Evolutionary conservation across 2,113 vertebrate genomes (phyloP).

Genomic region (Xenopus tropicalis): UCB_Xtro_10.0 CM004444.2:119338001-119338500

Average conservation of each 20-base stretch:
- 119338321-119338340: background rate
- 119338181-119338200: constrained; percentile 55
- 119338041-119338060: constrained; percentile 59
- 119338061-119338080: constrained; percentile 60
- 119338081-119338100: constrained; percentile 59
- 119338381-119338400: constrained; percentile 25
- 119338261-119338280: constrained; percentile 14
- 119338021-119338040: constrained; percentile 59
- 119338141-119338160: constrained; percentile 55
- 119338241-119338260: constrained; percentile 11
- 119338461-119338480: too few relatives aligned
- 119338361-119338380: constrained; percentile 1
- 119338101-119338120: constrained; percentile 68
- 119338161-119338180: constrained; percentile 44
- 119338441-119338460: too few relatives aligned
- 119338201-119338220: constrained; percentile 42
- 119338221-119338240: constrained; percentile 19
- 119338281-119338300: background rate
- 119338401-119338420: constrained; percentile 55
- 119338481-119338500: too few relatives aligned
- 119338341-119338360: constrained; percentile 31
- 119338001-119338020: constrained; percentile 71
- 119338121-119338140: constrained; percentile 60
- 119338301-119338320: background rate
- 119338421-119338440: constrained; percentile 26